Conservation (phyloP, 2,113 vertebrate species). For the Isichthys henryi region DNA sequence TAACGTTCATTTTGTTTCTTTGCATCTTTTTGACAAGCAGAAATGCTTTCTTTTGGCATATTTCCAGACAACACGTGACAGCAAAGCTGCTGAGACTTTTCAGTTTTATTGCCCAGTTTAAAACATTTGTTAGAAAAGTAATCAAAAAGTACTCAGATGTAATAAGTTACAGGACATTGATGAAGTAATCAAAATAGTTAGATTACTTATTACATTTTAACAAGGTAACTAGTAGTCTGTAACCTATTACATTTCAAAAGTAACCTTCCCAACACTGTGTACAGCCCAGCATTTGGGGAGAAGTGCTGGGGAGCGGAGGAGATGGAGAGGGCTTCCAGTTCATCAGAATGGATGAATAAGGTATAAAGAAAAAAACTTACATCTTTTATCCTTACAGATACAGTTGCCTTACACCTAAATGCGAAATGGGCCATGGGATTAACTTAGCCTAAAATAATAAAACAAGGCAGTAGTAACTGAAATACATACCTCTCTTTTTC, state of each 20-base stretch:
- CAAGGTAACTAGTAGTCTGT: background rate
- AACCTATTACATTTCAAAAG: background rate
- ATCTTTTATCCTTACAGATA: background rate
- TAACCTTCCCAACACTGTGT: background rate
- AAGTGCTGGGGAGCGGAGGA: background rate
- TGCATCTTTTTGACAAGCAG: background rate
- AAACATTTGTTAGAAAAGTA: background rate
- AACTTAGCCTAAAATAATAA: background rate
- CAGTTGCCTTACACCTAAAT: background rate
- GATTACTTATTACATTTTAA: background rate
- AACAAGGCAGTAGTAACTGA: background rate
- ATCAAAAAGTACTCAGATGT: background rate
- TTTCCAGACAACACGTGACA: background rate
- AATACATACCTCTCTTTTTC: conserved; percentile 79
- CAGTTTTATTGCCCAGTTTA: background rate
- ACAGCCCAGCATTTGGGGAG: background rate
- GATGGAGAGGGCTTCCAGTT: background rate
- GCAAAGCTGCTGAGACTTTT: background rate
- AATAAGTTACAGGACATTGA: background rate
- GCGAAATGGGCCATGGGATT: background rate
- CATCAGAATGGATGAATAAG: background rate
- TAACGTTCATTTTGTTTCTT: background rate
- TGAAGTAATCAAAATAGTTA: background rate
- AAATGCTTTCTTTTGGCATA: background rate
- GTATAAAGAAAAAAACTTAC: background rate